Conservation (phyloP, 2,888 invertebrate species). For the Drosophila conformis region DNA sequence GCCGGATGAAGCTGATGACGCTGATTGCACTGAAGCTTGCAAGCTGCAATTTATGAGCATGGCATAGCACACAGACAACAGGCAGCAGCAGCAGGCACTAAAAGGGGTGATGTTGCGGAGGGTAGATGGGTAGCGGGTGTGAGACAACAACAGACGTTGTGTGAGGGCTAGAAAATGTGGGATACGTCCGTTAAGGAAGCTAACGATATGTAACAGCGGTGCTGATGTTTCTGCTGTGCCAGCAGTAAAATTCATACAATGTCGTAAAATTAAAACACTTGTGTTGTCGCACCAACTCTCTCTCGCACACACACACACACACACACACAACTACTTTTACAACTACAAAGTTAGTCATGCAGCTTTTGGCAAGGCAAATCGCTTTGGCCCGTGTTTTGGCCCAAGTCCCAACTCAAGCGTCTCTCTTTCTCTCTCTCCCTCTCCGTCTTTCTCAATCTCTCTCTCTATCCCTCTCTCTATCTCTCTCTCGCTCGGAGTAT, state of each 20-base stretch:
- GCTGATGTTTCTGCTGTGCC: constrained; percentile 79
- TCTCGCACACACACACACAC: constrained; percentile 21
- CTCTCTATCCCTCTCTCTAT: not conserved
- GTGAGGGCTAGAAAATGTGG: constrained; percentile 61
- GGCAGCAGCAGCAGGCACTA: not conserved
- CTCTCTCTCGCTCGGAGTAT: not conserved
- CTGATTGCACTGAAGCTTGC: constrained; percentile 79
- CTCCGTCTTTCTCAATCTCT: not conserved
- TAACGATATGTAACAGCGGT: constrained; percentile 77
- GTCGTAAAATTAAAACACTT: constrained; percentile 83
- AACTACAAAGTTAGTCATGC: constrained; percentile 79
- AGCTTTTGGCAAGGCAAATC: constrained; percentile 80
- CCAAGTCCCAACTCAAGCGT: constrained; percentile 7
- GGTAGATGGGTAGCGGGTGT: not conserved
- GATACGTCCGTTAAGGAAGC: constrained; percentile 79
- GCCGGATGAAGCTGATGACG: constrained; percentile 80
- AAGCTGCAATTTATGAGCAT: constrained; percentile 78
- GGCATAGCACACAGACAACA: constrained; percentile 61
- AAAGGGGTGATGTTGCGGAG: not conserved
- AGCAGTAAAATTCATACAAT: constrained; percentile 83
- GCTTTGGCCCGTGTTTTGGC: constrained; percentile 59
- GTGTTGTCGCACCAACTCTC: constrained; percentile 67
- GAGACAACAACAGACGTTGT: constrained; percentile 23
- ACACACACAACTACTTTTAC: constrained; percentile 18
- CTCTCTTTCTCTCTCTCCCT: not conserved